phyloP scores from a whole-genome alignment of 53 echinoderm and acorn worm genomes.

The Hippasteria phrygiana region DNA sequence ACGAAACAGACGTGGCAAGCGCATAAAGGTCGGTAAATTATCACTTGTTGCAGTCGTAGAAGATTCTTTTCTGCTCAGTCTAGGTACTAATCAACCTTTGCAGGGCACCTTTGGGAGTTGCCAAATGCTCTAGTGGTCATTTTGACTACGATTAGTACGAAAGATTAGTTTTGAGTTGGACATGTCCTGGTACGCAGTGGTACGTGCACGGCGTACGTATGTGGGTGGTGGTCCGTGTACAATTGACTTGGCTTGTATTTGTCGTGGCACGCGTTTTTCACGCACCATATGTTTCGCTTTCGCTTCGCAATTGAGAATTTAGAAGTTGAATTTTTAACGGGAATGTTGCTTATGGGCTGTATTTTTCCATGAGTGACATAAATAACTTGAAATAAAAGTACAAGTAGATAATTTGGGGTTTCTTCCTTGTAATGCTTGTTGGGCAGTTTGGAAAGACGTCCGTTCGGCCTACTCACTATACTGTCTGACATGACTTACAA shows the following conservation, averaged over 20 bases:
- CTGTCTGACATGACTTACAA: no score
- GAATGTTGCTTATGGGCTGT: background rate
- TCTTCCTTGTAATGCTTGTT: no score
- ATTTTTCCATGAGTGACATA: no score
- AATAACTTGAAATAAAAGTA: no score
- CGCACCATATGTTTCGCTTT: background rate
- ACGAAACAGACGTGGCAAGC: slow-evolving; percentile 56
- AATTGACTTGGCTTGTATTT: background rate
- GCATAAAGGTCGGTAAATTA: slow-evolving; percentile 20
- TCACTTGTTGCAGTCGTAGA: background rate
- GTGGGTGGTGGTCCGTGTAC: background rate
- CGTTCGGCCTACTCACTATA: no score
- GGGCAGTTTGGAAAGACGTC: no score
- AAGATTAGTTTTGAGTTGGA: no score
- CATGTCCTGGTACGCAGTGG: background rate
- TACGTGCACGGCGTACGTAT: background rate
- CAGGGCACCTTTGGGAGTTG: background rate
- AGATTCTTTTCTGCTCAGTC: background rate
- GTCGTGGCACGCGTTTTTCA: background rate
- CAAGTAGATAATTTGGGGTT: no score
- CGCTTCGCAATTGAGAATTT: background rate
- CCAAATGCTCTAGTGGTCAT: background rate
- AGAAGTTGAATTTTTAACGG: background rate
- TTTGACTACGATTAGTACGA: background rate
- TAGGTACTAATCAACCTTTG: background rate